Percentiles rank a stretch among this genome's conserved stretches.
Evolutionary conservation across 2,888 invertebrate genomes (phyloP).

Genomic region (Eupithecia inturbata): DNA sequence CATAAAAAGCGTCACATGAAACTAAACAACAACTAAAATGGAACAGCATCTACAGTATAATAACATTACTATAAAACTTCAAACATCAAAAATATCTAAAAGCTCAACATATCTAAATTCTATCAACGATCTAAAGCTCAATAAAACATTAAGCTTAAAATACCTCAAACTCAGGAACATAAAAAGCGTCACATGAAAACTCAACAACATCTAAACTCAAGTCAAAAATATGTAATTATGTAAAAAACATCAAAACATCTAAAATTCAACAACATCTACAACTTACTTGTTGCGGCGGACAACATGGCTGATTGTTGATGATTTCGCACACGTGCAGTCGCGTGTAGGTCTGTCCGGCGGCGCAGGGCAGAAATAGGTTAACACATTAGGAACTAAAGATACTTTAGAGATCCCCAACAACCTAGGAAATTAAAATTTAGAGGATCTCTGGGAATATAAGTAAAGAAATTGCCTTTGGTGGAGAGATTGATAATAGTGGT

Average conservation of each 20-base stretch:
- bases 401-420: not conserved
- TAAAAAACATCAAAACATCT: constrained; percentile 18
- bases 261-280: constrained; percentile 33
- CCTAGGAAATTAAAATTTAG: not conserved
- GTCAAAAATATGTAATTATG: not conserved
- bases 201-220: not conserved
- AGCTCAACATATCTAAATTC: not conserved
- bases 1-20: constrained; percentile 17
- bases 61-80: not conserved
- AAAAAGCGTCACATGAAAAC: constrained; percentile 15
- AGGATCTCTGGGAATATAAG: not conserved
- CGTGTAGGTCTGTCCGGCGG: constrained; percentile 92
- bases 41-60: not conserved
- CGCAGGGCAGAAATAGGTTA: constrained; percentile 71
- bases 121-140: not conserved
- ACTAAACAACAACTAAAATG: not conserved
- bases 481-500: not conserved
- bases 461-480: not conserved
- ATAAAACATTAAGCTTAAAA: not conserved
- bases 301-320: constrained; percentile 93
- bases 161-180: constrained; percentile 10
- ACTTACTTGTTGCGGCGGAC: constrained; percentile 87
- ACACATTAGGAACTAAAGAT: constrained; percentile 52
- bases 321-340: constrained; percentile 94
- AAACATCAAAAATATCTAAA: not conserved